Conservation (phyloP, 2,113 vertebrate genomes). For the Pygoscelis antarcticus region DNA sequence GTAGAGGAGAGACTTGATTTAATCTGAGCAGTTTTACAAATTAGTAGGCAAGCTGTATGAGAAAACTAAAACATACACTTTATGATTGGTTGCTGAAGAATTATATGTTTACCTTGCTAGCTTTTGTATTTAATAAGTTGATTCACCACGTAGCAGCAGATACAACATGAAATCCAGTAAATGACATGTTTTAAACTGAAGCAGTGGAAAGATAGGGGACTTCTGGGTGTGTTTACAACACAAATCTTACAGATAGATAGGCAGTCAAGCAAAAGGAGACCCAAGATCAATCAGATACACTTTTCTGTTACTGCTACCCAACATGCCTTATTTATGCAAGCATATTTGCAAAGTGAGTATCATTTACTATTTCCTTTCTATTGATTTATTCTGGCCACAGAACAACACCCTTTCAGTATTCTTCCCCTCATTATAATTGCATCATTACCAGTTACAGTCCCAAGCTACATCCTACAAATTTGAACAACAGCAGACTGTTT, state of each 20-base stretch:
- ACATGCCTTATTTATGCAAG: background rate
- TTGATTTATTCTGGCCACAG: background rate
- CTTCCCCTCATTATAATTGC: background rate
- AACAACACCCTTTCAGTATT: background rate
- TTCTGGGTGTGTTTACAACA: background rate
- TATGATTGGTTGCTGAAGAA: background rate
- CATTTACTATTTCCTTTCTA: background rate
- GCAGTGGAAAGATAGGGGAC: background rate
- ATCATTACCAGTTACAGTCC: background rate
- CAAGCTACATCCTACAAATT: background rate
- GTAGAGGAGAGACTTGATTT: background rate
- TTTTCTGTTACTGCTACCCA: background rate
- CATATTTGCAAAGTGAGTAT: background rate
- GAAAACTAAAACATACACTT: background rate
- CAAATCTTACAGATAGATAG: background rate
- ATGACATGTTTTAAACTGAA: background rate
- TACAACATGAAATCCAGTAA: background rate
- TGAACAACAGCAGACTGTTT: background rate
- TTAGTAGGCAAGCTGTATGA: background rate
- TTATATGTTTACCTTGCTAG: background rate
- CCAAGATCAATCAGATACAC: background rate
- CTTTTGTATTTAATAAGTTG: background rate
- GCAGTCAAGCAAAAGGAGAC: background rate
- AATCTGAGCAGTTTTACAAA: background rate
- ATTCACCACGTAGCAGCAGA: background rate